These are phyloP conservation scores for Urocitellus parryii DNA, from an alignment of 2,113 vertebrate species.

Conservation along the genomic window DNA sequence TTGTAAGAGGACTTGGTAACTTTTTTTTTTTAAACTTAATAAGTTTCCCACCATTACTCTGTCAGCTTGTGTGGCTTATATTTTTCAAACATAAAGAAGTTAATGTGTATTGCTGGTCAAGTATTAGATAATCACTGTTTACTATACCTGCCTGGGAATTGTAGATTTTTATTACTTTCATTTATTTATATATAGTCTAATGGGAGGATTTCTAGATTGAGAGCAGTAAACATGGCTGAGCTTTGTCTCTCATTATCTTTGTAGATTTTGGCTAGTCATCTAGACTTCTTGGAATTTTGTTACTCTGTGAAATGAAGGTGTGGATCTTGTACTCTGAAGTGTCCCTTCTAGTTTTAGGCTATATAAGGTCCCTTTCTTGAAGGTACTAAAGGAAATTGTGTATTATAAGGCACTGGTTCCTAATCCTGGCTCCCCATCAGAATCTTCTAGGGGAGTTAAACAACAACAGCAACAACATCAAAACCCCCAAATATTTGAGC, in stretches of 20 bases:
- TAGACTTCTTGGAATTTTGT: not conserved
- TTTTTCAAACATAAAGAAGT: constrained; percentile 30
- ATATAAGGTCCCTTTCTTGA: not conserved
- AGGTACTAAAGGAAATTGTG: not conserved
- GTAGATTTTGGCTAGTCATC: constrained; percentile 24
- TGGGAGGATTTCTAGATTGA: constrained; percentile 40
- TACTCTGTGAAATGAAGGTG: constrained; percentile 36
- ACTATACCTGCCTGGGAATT: constrained; percentile 7
- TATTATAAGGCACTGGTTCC: not conserved
- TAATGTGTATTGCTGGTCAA: not conserved
- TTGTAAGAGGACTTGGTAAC: constrained; percentile 24
- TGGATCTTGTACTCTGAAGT: not conserved
- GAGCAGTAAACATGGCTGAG: not conserved
- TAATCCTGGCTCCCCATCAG: not conserved
- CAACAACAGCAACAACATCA: not conserved
- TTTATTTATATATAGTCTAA: constrained; percentile 36
- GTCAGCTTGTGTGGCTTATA: constrained; percentile 18
- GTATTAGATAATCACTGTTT: constrained; percentile 41
- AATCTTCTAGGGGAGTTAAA: constrained; percentile 41
- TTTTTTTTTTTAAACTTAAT: not conserved
- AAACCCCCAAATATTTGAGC: not conserved
- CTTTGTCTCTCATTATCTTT: constrained; percentile 17
- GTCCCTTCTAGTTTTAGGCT: constrained; percentile 8
- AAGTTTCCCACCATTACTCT: not conserved
- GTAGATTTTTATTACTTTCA: constrained; percentile 51